phyloP scores from a whole-genome alignment of 2,797 vertebrate genomes.

The Sebastes wilsoni region DNA sequence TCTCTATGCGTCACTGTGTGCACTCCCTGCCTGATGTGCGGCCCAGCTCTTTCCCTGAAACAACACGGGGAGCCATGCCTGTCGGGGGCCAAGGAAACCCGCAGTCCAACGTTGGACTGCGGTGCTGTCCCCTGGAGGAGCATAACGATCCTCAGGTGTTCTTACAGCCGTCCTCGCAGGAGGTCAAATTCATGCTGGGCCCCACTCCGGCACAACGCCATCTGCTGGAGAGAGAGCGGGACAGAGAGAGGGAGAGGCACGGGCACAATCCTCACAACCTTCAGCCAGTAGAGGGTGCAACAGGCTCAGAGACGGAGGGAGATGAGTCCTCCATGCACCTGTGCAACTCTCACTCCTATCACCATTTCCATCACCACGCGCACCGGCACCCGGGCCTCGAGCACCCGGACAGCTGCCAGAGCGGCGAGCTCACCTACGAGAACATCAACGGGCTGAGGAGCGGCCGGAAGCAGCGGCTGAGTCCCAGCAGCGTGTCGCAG shows the following conservation, averaged over 20 bases:
- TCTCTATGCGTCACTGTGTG: constrained; percentile 89
- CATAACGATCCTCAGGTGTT: constrained; percentile 92
- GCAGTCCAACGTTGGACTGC: constrained; percentile 74
- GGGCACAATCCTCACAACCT: constrained; percentile 75
- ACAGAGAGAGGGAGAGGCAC: constrained; percentile 81
- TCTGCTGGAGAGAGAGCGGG: constrained; percentile 84
- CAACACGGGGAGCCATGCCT: constrained; percentile 76
- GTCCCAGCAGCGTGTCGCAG: constrained; percentile 85
- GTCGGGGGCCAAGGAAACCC: constrained; percentile 72
- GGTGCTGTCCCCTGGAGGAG: constrained; percentile 87
- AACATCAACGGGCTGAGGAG: constrained; percentile 88
- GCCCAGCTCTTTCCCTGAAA: constrained; percentile 84
- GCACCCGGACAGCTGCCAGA: constrained; percentile 76
- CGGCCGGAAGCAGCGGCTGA: constrained; percentile 81
- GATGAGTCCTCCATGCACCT: constrained; percentile 81
- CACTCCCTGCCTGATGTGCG: constrained; percentile 92
- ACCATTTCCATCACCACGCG: constrained; percentile 82
- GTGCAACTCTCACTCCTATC: constrained; percentile 84
- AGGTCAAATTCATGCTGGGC: constrained; percentile 95
- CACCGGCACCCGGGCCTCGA: constrained; percentile 88
- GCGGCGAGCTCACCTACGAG: constrained; percentile 87
- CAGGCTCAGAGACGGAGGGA: constrained; percentile 83
- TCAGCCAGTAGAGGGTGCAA: constrained; percentile 79
- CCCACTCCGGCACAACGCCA: constrained; percentile 88
- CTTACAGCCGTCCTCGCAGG: constrained; percentile 89